Percentiles rank a stretch among this genome's conserved stretches.
Conservation (phyloP, 2,113 vertebrate genomes). For the Buteo buteo region DNA sequence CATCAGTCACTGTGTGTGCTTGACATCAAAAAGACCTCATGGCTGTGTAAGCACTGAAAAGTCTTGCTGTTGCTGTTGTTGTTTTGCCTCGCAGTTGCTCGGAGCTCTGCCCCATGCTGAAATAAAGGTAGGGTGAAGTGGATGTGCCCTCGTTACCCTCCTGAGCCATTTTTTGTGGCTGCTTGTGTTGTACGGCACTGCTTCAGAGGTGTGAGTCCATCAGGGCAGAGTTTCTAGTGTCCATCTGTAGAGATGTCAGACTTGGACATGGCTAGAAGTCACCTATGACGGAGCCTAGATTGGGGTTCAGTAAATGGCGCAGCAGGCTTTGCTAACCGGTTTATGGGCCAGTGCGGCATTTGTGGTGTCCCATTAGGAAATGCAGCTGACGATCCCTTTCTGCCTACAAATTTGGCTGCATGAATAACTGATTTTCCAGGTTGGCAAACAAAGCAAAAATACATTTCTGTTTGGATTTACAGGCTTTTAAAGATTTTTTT, state of each 20-base stretch:
- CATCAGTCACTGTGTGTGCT: not conserved
- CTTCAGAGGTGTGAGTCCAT: not conserved
- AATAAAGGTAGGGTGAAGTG: not conserved
- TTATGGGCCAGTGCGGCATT: rapidly evolving
- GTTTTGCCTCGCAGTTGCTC: not conserved
- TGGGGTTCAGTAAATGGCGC: not conserved
- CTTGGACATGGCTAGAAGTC: not conserved
- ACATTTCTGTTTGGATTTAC: not conserved
- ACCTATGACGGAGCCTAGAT: not conserved
- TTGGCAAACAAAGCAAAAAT: not conserved
- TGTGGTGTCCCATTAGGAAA: not conserved
- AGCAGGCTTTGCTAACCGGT: not conserved
- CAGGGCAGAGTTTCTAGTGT: not conserved
- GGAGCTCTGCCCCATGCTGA: not conserved
- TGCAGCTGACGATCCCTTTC: not conserved
- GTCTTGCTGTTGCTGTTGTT: not conserved
- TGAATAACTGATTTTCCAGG: not conserved
- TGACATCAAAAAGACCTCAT: not conserved
- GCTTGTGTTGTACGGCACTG: rapidly evolving
- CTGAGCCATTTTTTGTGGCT: rapidly evolving
- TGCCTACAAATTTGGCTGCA: not conserved
- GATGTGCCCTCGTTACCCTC: not conserved
- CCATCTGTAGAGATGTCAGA: not conserved
- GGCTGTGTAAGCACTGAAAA: not conserved
- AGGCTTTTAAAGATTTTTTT: not conserved